phyloP scores from a whole-genome alignment of 2,888 invertebrate genomes.

The Nemotelus pantherinus region DNA sequence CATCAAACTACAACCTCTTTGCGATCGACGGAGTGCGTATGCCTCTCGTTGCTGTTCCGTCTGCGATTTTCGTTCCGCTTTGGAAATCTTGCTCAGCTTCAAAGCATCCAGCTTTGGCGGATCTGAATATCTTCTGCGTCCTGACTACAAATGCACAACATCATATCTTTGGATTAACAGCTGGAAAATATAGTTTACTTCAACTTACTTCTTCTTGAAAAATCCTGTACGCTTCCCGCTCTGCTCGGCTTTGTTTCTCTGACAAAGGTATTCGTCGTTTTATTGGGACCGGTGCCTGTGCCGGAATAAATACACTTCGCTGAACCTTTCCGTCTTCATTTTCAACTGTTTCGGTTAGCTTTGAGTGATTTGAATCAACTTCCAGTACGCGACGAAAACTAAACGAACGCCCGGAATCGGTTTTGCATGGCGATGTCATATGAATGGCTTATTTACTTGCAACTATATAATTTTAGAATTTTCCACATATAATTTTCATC shows the following conservation, averaged over 20 bases:
- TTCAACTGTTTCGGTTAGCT: not conserved
- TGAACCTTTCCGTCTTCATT: not conserved
- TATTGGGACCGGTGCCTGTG: not conserved
- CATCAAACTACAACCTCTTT: not conserved
- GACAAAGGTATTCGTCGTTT: not conserved
- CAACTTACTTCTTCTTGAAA: slow-evolving; percentile 18
- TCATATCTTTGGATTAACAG: too few relatives aligned
- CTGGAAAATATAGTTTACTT: not conserved
- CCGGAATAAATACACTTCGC: not conserved
- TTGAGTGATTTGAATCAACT: not conserved
- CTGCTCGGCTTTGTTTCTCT: not conserved
- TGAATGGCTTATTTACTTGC: not conserved
- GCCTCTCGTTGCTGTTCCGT: not conserved
- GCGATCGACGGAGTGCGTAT: not conserved
- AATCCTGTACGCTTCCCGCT: not conserved
- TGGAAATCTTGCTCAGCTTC: not conserved
- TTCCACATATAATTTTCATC: not conserved
- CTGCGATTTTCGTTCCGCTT: not conserved
- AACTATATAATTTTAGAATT: not conserved
- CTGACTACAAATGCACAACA: not conserved
- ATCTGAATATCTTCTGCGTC: not conserved
- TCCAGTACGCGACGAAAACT: not conserved
- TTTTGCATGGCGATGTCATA: not conserved
- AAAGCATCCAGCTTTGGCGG: not conserved
- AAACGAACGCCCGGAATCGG: not conserved